Evolutionary conservation across 1,140 invertebrate species (phyloP), one percentile per base, ranked within the genome.

Genomic region (Colletes gigas): DNA sequence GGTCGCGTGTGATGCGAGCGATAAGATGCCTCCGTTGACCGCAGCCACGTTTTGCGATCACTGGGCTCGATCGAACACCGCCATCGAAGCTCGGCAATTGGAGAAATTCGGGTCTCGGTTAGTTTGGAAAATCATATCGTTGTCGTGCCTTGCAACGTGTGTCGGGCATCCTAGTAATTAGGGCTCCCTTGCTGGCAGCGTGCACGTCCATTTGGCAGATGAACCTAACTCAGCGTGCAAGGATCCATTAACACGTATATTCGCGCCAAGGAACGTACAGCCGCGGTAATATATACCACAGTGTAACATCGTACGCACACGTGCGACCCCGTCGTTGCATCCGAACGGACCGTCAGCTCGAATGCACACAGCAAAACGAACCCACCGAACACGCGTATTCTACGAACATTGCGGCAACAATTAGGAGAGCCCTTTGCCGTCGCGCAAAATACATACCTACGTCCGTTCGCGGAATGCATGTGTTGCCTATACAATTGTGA

Each of bases 171-270:
- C 52, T 41, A 73, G 66, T 85, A 85, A 85, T 85, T 80, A 85
- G 83, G 54, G 71, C 60, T 78, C 54, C 68, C 68, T 85, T 70
- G 69, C 78, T 84, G 54, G 30, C 59, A 72, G 65, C 68, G 68
- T 60, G 54, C 78, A 68, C 78, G 69, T 85, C 84, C 83, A 85
- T 85, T 84, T 85, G 69, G 83, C 78, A 85, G 83, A 85, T 85
- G 84, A 74, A 84, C 84, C 84, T 85, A 85, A 85, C 84, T 85
- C 84, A 78, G 41, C 83, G 69, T 82, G 69, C 78, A 85, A 82
- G 84, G 84, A 85, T 85, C 79, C 84, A 85, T 88, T 84, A 83
- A 80, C 82, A 83, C 82, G 78, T 81, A 92, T 82, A 86, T 82
- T 84, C 83, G 82, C 62, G 85, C 82, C 82, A 87, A 82, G 85